Conservation (phyloP, 2,888 invertebrate species). For the Lypha dubia region DNA sequence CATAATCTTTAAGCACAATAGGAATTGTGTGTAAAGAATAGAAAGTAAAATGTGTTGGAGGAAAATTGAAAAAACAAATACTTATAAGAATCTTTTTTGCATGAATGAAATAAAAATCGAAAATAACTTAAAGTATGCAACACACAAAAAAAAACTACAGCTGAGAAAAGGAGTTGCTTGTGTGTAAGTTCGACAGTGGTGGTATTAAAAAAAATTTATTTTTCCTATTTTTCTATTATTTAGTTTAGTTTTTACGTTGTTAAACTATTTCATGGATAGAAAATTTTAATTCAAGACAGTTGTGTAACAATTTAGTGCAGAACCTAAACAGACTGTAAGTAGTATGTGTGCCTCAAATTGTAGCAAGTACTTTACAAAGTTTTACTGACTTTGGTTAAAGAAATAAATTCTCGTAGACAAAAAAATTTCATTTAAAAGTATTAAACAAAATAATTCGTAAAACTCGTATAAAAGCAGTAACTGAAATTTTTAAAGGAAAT, state of each 20-base stretch:
- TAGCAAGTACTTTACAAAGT: slow-evolving; percentile 15
- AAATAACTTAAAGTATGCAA: slow-evolving; percentile 28
- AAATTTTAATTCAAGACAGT: slow-evolving; percentile 46
- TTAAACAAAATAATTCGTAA: too few species aligned
- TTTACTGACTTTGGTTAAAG: neutral
- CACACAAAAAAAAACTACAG: neutral
- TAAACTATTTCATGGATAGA: slow-evolving; percentile 47
- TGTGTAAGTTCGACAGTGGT: neutral
- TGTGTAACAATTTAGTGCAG: neutral
- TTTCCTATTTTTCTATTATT: neutral
- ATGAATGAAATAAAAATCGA: slow-evolving; percentile 41
- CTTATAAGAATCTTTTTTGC: slow-evolving; percentile 1
- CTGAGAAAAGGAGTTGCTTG: neutral
- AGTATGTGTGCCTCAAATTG: neutral
- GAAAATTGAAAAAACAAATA: slow-evolving; percentile 15
- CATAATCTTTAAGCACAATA: slow-evolving; percentile 47
- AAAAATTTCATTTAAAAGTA: neutral
- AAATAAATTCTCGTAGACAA: neutral
- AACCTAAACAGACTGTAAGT: neutral
- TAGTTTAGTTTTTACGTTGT: neutral
- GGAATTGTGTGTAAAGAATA: neutral
- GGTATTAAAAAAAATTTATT: slow-evolving; percentile 11
- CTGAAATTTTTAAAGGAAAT: too few species aligned
- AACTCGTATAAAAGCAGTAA: too few species aligned
- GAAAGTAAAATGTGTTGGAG: slow-evolving; percentile 21